Evolutionary conservation across 2,113 vertebrate species (phyloP).

Genomic region (Sphaerodactylus townsendi): DNA sequence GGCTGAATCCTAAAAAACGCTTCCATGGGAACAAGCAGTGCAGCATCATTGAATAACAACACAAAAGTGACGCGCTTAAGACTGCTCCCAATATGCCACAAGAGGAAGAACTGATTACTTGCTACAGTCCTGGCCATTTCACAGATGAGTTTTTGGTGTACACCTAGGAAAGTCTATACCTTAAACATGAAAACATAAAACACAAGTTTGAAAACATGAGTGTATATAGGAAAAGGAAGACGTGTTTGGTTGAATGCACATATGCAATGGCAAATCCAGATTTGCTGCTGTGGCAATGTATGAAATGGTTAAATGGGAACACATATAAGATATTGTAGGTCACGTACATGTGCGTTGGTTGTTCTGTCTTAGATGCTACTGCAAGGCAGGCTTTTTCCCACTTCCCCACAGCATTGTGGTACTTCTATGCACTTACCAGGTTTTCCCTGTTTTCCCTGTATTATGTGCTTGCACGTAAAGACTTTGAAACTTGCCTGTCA

Average conservation of each 20-base stretch:
- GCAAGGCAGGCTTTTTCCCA: too few relatives aligned
- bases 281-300: neutral
- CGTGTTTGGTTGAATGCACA: neutral
- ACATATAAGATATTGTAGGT: neutral
- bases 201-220: neutral
- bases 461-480: neutral
- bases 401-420: too few relatives aligned
- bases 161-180: too few relatives aligned
- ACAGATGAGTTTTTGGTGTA: neutral
- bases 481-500: conserved; percentile 5
- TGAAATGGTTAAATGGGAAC: neutral
- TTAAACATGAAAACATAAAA: neutral
- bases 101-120: neutral
- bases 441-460: neutral
- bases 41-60: too few relatives aligned
- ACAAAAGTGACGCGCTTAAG: too few relatives aligned
- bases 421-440: too few relatives aligned
- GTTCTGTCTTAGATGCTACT: too few relatives aligned
- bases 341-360: too few relatives aligned
- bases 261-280: neutral
- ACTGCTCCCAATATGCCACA: neutral
- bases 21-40: too few relatives aligned
- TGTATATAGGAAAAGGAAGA: neutral
- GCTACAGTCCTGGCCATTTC: neutral
- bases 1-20: too few relatives aligned